Percentiles rank a stretch among this genome's conserved stretches.
phyloP scores from a whole-genome alignment of 2,888 invertebrate species.

The Idaea biselata region DNA sequence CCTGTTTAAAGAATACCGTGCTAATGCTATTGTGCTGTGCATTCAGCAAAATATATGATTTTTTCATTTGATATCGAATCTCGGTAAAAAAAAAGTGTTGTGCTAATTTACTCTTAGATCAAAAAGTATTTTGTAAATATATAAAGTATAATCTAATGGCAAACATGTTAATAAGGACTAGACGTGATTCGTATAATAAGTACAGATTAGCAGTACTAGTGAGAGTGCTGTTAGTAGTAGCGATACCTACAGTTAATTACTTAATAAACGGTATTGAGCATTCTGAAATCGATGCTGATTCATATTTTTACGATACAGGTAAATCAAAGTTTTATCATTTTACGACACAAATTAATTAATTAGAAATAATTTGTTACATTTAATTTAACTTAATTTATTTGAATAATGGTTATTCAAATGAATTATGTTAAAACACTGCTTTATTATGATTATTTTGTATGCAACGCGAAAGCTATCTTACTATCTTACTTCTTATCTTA shows the following conservation, averaged over 20 bases:
- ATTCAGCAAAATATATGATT: constrained; percentile 63
- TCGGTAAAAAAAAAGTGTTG: constrained; percentile 9
- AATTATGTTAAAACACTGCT: no score
- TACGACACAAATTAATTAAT: not conserved
- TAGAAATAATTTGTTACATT: no score
- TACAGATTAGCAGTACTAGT: constrained; percentile 49
- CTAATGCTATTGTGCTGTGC: constrained; percentile 60
- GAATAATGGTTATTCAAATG: no score
- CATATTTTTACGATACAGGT: constrained; percentile 33
- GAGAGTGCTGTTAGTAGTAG: constrained; percentile 58
- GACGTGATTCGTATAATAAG: constrained; percentile 47
- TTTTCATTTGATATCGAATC: constrained; percentile 65
- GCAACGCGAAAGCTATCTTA: no score
- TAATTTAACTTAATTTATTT: no score
- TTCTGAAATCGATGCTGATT: constrained; percentile 13
- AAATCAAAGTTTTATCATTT: constrained; percentile 14
- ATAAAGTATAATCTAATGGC: constrained; percentile 56
- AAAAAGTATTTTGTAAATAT: constrained; percentile 28
- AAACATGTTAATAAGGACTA: constrained; percentile 73
- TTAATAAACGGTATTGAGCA: constrained; percentile 26
- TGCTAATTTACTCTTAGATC: constrained; percentile 25
- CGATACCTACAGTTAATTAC: constrained; percentile 57
- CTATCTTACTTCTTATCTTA: no score
- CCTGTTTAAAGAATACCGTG: constrained; percentile 25
- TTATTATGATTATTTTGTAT: no score